Evolutionary conservation across 2,888 invertebrate species (phyloP), one percentile per base, ranked within the genome.

Genomic region (Creontiades dilutus): DNA sequence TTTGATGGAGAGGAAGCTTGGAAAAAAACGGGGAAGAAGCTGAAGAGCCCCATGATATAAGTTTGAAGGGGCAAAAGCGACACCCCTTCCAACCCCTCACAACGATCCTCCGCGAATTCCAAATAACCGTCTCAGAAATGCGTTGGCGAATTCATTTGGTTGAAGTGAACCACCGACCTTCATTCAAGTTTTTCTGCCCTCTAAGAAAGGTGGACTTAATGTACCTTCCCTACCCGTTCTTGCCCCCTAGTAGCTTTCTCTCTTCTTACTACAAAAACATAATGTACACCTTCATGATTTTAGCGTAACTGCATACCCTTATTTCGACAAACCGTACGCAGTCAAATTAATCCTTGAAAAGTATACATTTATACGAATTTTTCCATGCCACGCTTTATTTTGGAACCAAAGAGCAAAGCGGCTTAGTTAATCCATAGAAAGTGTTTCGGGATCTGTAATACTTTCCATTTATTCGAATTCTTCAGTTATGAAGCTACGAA

Each of bases 81-180:
- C 68, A 68, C 68, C 19, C 68, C 68, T 68, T 68, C 57, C 57
- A 16, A 16, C 3, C 23, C 68, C 68, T 5, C 3, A 12, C 68
- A 12, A 12, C 68, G 57, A 57, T 57, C 68, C 68, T 19, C 68
- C 27, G 27, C 68, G 68, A 68, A 68, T 68, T 68, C 68, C 68
- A 68, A 68, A 68, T 68, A 68, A 68, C 68, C 68, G 23, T 68
- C 27, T 68, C 68, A 68, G 68, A 68, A 68, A 68, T 68, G 68
- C 23, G 68, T 68, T 27, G 68, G 68, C 68, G 68, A 68, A 68
- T 68, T 68, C 68, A 68, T 68, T 68, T 68, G 68, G 23, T 23
- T 68, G 23, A 23, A 68, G 68, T 23, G 68, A 68, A 23, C 68
- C 68, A 23, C 68, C 68, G 68, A 23, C 68, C 68, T 68, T 68